Evolutionary conservation across 53 echinoderm and acorn worm species (phyloP).

Genomic region (Glandiceps talaboti): DNA sequence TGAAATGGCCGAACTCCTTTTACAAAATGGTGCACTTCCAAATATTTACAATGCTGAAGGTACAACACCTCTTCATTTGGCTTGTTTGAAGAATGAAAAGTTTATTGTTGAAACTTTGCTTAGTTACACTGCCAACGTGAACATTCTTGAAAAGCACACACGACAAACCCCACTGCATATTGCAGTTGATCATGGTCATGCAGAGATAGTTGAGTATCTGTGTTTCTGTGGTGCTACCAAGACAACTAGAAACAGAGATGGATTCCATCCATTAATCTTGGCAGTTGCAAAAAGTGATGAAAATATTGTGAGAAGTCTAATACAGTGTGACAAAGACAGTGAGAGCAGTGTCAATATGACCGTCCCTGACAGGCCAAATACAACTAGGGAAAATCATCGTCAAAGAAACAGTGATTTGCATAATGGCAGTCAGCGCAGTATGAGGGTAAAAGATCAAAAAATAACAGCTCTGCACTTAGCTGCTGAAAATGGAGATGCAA

Average conservation of each 20-base stretch:
- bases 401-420: not conserved
- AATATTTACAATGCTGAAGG: not conserved
- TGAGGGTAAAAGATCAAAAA: not conserved
- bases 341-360: not conserved
- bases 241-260: not conserved
- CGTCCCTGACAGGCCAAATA: not conserved
- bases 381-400: not conserved
- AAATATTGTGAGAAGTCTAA: not conserved
- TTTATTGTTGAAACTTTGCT: slow-evolving; percentile 8
- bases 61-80: not conserved
- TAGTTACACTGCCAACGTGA: slow-evolving; percentile 21
- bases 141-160: slow-evolving; percentile 18
- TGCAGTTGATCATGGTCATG: slow-evolving; percentile 29
- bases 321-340: too few species aligned
- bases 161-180: slow-evolving; percentile 40
- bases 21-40: not conserved
- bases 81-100: not conserved
- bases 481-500: not conserved
- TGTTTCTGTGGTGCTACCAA: not conserved
- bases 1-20: not conserved
- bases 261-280: not conserved
- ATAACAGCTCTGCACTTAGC: not conserved
- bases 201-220: slow-evolving; percentile 2
- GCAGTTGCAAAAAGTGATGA: not conserved
- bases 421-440: not conserved